phyloP scores from a whole-genome alignment of 2,888 invertebrate species.

The Pegoplata infirma region DNA sequence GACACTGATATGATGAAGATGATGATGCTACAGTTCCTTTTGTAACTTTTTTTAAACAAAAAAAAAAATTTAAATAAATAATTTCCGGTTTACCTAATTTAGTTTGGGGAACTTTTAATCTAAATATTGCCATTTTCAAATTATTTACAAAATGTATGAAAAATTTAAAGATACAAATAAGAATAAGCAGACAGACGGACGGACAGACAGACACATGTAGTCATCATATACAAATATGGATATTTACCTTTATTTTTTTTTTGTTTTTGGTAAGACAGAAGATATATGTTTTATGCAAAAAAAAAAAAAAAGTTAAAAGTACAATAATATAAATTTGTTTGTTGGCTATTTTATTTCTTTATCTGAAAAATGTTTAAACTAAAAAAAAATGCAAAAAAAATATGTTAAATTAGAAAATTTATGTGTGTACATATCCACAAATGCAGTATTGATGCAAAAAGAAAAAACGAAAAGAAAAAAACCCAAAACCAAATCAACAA shows the following conservation, averaged over 20 bases:
- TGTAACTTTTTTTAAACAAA: too few relatives aligned
- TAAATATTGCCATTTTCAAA: slow-evolving; percentile 54
- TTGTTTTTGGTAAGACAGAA: not conserved
- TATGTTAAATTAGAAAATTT: slow-evolving; percentile 37
- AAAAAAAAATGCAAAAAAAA: slow-evolving; percentile 33
- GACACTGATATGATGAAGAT: too few relatives aligned
- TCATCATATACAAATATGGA: not conserved
- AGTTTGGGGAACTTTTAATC: slow-evolving; percentile 50
- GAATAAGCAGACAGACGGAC: not conserved
- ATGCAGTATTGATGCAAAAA: not conserved
- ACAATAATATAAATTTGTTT: not conserved
- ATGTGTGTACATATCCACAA: slow-evolving; percentile 16
- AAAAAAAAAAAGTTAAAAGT: too few relatives aligned
- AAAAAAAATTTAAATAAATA: slow-evolving; percentile 2
- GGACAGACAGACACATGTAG: not conserved
- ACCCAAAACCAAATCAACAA: too few relatives aligned
- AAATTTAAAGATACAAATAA: slow-evolving; percentile 9
- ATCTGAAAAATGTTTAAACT: slow-evolving; percentile 2
- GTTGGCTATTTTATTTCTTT: slow-evolving; percentile 9
- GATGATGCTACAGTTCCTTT: too few relatives aligned
- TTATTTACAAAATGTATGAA: slow-evolving; percentile 47
- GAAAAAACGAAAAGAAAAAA: slow-evolving; percentile 23
- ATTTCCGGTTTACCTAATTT: slow-evolving; percentile 61
- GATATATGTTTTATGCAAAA: slow-evolving; percentile 28
- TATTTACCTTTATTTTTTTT: too few relatives aligned